phyloP scores from a whole-genome alignment of 2,113 vertebrate species.

The Lepidiolamprologus cunningtoni region DNA sequence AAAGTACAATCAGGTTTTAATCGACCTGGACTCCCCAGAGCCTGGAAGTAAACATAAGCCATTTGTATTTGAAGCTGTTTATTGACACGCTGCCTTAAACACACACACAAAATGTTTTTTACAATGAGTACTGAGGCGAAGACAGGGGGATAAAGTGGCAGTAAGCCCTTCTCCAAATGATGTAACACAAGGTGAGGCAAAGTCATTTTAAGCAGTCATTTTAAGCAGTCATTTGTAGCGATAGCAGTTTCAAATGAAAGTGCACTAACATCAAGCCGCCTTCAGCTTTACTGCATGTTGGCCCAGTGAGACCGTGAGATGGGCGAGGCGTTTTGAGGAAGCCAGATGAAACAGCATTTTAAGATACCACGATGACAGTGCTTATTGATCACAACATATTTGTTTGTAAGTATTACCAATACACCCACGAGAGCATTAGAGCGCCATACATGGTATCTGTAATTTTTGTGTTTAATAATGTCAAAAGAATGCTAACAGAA shows the following conservation, averaged over 20 bases:
- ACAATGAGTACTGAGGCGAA: not conserved
- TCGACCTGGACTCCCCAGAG: not conserved
- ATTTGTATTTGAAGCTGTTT: not conserved
- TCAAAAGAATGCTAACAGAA: not conserved
- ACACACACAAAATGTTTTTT: not conserved
- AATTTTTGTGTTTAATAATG: not conserved
- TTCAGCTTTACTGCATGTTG: not conserved
- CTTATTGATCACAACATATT: not conserved
- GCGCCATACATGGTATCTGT: not conserved
- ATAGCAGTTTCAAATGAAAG: accelerated
- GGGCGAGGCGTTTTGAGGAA: not conserved
- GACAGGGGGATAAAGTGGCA: accelerated
- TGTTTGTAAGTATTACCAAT: not conserved
- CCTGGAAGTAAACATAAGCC: not conserved
- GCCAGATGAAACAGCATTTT: not conserved
- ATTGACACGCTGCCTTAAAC: not conserved
- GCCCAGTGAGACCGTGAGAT: not conserved
- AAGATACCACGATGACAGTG: not conserved
- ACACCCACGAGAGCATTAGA: not conserved
- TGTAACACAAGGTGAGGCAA: not conserved
- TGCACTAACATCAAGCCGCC: not conserved
- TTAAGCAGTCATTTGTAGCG: not conserved
- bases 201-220: no score
- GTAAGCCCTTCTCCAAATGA: not conserved
- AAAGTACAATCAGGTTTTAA: accelerated